phyloP scores from a whole-genome alignment of 2,888 invertebrate species.

The Acrobasis consociella region DNA sequence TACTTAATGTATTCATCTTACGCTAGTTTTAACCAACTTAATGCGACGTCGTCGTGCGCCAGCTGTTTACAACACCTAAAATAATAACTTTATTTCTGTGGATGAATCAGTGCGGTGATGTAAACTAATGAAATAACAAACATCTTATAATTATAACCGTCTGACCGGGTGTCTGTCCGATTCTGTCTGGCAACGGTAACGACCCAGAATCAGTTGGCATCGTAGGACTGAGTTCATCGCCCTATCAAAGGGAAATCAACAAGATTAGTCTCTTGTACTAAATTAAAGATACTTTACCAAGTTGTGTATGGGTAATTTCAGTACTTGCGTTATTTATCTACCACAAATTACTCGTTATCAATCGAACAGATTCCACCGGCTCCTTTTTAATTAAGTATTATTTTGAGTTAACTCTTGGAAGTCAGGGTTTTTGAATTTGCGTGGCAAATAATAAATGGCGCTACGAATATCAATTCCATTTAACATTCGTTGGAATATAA shows the following conservation, averaged over 20 bases:
- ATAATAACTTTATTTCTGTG: background rate
- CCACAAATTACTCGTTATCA: no score
- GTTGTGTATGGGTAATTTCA: background rate
- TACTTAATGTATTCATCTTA: no score
- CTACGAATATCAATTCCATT: no score
- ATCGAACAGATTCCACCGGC: no score
- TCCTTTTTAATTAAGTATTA: no score
- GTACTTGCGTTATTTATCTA: no score
- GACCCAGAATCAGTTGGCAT: conserved; percentile 49
- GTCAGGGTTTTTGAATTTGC: no score
- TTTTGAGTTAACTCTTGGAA: no score
- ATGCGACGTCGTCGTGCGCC: background rate
- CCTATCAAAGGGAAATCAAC: conserved; percentile 40
- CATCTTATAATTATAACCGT: conserved; percentile 26
- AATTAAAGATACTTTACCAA: background rate
- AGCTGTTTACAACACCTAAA: background rate
- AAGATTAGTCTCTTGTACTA: conserved; percentile 25
- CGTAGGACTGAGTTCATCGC: conserved; percentile 44
- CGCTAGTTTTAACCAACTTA: no score
- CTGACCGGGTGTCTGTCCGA: conserved; percentile 33
- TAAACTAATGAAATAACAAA: conserved; percentile 2
- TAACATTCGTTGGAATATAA: no score
- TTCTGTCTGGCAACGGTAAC: conserved; percentile 23
- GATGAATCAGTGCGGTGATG: conserved; percentile 8
- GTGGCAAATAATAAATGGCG: no score